Conservation (phyloP, 2,113 vertebrate species). For the Dunckerocampus dactyliophorus region DNA sequence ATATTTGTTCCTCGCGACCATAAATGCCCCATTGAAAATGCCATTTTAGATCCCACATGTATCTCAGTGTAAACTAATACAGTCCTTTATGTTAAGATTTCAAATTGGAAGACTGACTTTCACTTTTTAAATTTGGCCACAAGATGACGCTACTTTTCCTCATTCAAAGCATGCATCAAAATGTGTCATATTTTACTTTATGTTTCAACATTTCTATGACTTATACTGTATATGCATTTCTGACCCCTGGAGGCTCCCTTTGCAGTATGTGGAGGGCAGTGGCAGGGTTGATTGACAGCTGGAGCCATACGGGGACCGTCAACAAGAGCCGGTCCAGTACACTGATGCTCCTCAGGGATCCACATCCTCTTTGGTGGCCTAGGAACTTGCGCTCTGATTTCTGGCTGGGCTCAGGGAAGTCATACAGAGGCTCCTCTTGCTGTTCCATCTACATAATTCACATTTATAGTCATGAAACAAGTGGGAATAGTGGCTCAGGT, state of each 20-base stretch:
- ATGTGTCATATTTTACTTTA: too few species aligned
- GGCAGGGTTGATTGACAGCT: conserved; percentile 83
- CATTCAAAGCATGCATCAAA: too few species aligned
- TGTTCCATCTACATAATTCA: conserved; percentile 63
- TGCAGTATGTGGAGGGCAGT: conserved; percentile 83
- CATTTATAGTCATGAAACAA: neutral
- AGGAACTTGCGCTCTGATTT: conserved; percentile 17
- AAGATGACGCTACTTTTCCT: too few species aligned
- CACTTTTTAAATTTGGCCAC: too few species aligned
- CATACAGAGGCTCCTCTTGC: conserved; percentile 76
- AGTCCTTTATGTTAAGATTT: too few species aligned
- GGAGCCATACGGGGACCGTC: conserved; percentile 84
- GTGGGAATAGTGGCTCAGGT: neutral
- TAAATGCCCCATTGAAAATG: neutral
- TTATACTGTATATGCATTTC: conserved; percentile 27
- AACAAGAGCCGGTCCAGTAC: conserved; percentile 83
- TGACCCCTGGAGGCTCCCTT: conserved; percentile 83
- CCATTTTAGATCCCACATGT: neutral
- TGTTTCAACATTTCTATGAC: too few species aligned
- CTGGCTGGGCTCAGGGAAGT: conserved; percentile 68
- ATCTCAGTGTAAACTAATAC: too few species aligned
- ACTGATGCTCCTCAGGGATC: conserved; percentile 75
- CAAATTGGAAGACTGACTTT: too few species aligned
- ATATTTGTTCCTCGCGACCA: neutral
- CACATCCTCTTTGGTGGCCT: conserved; percentile 49